Percentiles rank a stretch among this genome's conserved stretches.
Conservation (phyloP, 2,113 vertebrate species). For the Mormyrus lacerda region DNA sequence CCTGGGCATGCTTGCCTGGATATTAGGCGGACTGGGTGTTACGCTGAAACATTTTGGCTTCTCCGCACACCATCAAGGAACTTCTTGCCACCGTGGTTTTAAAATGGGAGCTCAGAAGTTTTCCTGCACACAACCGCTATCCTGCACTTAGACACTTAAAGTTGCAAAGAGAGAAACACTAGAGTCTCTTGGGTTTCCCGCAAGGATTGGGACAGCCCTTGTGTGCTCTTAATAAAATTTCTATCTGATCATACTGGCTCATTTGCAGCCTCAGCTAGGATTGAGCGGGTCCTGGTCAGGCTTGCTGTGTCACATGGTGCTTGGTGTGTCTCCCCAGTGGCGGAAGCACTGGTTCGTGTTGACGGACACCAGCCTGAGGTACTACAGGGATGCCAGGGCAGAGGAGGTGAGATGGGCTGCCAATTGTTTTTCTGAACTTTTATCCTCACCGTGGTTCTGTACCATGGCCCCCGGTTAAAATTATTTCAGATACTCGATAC, state of each 20-base stretch:
- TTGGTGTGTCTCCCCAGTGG: constrained; percentile 66
- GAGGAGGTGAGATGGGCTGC: constrained; percentile 76
- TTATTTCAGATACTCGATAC: not conserved
- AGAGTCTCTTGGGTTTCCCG: not conserved
- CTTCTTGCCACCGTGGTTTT: not conserved
- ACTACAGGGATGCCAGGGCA: constrained; percentile 81
- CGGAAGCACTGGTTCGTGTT: constrained; percentile 95
- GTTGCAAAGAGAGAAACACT: not conserved
- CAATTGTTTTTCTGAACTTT: not conserved
- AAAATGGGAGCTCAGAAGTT: not conserved
- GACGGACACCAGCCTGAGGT: constrained; percentile 71
- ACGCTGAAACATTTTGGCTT: not conserved
- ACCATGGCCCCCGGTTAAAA: not conserved
- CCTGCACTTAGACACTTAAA: not conserved
- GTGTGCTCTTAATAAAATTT: not conserved
- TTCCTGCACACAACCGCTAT: not conserved
- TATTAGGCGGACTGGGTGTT: not conserved
- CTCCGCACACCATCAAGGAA: not conserved
- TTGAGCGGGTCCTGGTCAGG: not conserved
- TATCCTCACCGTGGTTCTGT: not conserved
- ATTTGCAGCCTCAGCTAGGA: not conserved
- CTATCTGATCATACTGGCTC: not conserved
- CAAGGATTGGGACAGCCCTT: not conserved
- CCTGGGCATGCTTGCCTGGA: not conserved
- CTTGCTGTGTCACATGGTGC: constrained; percentile 4